Conservation (phyloP, 2,113 vertebrate genomes). For the Pterocles gutturalis region DNA sequence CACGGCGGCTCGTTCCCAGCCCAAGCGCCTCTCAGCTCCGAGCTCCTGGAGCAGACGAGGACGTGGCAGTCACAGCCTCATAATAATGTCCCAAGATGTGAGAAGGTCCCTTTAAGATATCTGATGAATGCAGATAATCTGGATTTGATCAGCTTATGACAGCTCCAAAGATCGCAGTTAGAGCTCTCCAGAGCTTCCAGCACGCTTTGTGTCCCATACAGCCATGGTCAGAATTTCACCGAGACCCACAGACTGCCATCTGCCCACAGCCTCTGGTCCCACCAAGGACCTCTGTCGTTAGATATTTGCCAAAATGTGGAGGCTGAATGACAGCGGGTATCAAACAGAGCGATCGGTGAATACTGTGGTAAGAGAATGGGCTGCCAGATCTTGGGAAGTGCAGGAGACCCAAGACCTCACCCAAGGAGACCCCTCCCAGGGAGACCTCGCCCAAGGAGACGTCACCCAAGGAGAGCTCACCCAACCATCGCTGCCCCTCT, state of each 20-base stretch:
- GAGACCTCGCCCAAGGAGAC: neutral
- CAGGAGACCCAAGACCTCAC: neutral
- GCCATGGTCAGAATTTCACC: neutral
- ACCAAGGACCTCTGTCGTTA: neutral
- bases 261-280: neutral
- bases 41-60: neutral
- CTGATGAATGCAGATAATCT: neutral
- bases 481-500: neutral
- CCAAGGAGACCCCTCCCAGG: neutral
- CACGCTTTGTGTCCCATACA: neutral
- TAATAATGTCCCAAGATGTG: neutral
- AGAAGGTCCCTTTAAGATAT: neutral
- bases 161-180: neutral
- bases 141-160: neutral
- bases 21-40: neutral
- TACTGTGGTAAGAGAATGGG: neutral
- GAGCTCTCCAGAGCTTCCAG: neutral
- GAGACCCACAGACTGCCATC: rapidly evolving
- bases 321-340: neutral
- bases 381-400: neutral
- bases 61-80: rapidly evolving
- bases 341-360: rapidly evolving
- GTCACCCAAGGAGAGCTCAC: neutral
- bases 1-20: neutral
- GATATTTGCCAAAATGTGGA: neutral